Base-by-base conservation (phyloP, 2,888 invertebrate species). In the Mythimna albipuncta region DNA sequence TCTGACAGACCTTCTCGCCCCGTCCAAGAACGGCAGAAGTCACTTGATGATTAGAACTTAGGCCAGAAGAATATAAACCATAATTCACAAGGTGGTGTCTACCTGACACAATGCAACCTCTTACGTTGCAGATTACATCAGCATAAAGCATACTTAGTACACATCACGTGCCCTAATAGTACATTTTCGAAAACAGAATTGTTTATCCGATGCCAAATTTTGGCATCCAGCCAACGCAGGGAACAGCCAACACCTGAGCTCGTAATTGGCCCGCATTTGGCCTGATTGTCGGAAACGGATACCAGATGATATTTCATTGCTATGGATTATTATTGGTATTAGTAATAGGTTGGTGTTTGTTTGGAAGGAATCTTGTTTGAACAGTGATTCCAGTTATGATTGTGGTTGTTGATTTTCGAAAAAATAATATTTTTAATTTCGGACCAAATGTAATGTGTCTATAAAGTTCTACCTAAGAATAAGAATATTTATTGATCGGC, bases 221-320 rank as follows among this genome's bases (percentile, higher is more conserved):
- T 85, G 84, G 85, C 85, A 19, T 41, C 13, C 19, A 57, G 83
- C 85, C 85, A 85, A 75, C 85, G 76, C 80, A 84, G 75, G 73
- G 79, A 61, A 57, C 84, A 72, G 77, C 85, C 87, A 85, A 89
- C 91, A 91, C 91, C 91, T 90, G 89, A 86, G 81, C 81, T 82
- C 82, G 85, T 89, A 90, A 91, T 91, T 91, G 87, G 87, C 84
- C 86, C 82, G 81, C 87, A 89, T 89, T 90, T 84, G 83, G 80
- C 81, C 80, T 79, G 85, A 85, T 87, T 86, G 88, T 79, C 65
- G 81, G 82, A 72, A 83, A 83, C 79, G 79, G 81, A 81, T 82
- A 79, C 81, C 32, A 70, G 69, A 80, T 83, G 75, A 85, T 82
- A 85, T 85, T 81, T 86, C 78, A 84, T 77, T 83, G 81, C 58